Evolutionary conservation across 2,888 invertebrate genomes (phyloP), one percentile per base, ranked within the genome.

Genomic region (Cosmia trapezina): DNA sequence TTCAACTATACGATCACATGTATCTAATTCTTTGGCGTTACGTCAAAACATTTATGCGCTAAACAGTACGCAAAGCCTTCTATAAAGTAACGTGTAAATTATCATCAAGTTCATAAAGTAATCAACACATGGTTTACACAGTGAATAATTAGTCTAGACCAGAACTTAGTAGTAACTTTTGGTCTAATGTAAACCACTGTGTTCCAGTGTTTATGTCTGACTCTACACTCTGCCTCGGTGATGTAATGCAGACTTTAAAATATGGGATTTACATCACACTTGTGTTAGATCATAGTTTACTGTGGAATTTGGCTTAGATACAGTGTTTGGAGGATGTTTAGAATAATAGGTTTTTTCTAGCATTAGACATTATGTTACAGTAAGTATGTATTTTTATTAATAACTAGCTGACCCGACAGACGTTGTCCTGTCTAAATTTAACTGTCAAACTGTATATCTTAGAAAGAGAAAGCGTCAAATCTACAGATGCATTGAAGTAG

Each of bases 61-160:
- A 19, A 59, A 70, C 51, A 28, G 66, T 61, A 57, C 43, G 6
- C 2, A 19, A n/a, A 71, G 17, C 28, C 60, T 70, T 72, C 51
- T 41, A 62, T 56, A 65, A 47, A 77, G 72, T 63, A 54, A 62
- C 57, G 57, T 69, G 43, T 51, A 65, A 66, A 54, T 54, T 75
- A 70, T 70, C 77, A 37, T 69, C 67, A 59, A 66, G 69, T 74
- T 84, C 64, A 73, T 77, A 82, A 80, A 75, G 49, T 69, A 72
- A 65, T 76, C 71, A 76, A 72, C 82, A 76, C 68, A 69, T 81
- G 78, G 43, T 77, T 81, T 64, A 61, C 62, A 71, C 67, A 64
- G 53, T 86, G 83, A 87, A 67, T 87, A 86, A 88, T 87, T 78
- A 60, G 86, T 86, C 86, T 87, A 88, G 89, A 84, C 86, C 73